Conservation (phyloP, 2,797 vertebrate genomes). For the Chromis chromis region DNA sequence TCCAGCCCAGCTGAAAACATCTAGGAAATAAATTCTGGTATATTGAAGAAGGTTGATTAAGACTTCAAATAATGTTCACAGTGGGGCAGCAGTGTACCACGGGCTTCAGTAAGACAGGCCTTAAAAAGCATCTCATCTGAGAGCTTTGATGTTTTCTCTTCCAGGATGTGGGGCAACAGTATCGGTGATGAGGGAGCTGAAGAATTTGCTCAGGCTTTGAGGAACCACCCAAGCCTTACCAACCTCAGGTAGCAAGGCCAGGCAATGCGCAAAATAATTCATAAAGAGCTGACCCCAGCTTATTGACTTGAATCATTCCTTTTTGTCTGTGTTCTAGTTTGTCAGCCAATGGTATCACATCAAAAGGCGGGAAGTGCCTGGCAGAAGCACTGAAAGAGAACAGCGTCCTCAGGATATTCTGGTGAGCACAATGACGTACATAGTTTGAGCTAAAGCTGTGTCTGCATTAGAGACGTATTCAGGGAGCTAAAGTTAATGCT, state of each 20-base stretch:
- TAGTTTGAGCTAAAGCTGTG: not conserved
- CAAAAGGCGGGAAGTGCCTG: slow-evolving; percentile 88
- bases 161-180: slow-evolving; percentile 96
- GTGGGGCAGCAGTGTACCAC: not conserved
- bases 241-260: slow-evolving; percentile 88
- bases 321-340: slow-evolving; percentile 81
- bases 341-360: slow-evolving; percentile 90
- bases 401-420: slow-evolving; percentile 88
- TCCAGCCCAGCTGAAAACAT: no score
- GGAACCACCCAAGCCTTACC: slow-evolving; percentile 87
- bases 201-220: slow-evolving; percentile 91
- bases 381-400: slow-evolving; percentile 89
- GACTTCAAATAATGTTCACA: no score
- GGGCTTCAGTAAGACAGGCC: not conserved
- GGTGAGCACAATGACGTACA: slow-evolving; percentile 76
- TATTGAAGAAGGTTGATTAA: no score
- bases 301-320: fast-evolving
- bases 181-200: slow-evolving; percentile 92
- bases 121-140: not conserved
- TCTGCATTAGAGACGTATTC: not conserved
- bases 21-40: no score
- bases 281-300: not conserved
- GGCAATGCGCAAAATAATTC: not conserved
- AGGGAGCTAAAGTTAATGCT: no score
- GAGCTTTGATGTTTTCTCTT: slow-evolving; percentile 1